Base-by-base conservation (phyloP, 2,888 invertebrate species). In the Sarcophaga caerulescens region DNA sequence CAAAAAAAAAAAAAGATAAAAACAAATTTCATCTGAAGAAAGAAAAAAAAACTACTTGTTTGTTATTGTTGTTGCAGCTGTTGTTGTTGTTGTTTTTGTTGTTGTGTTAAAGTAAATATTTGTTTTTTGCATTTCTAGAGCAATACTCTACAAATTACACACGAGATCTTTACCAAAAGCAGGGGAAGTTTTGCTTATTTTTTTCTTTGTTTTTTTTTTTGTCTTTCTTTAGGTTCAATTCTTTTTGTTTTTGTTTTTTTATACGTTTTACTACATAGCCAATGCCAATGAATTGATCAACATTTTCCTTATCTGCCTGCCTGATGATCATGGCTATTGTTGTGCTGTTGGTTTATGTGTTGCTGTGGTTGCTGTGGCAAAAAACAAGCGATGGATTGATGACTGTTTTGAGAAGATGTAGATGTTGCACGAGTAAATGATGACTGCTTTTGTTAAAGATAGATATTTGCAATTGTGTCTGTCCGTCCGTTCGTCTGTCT, bases 81-180 rank as follows among this genome's bases (percentile, higher is more conserved):
- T 5, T 57, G 57, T 12, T 12, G 5, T 57, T 70, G 35, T 57
- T 60, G n/a, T 57, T 17, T 1, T 17, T 52, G 57, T 14, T 4
- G n/a, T 57, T 70, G 77, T 25, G 66, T 35, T 66, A 82, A 83
- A 83, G 76, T 70, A 83, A 86, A 83, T 86, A 77, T 86, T 86
- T 86, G 80, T 81, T 86, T 86, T 82, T 62, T 80, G 63, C 63
- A 76, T 82, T 84, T 84, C 79, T 84, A 45, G 66, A 78, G 80
- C 80, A 76, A 77, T 77, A 83, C 69, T 84, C 80, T 81, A 77
- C 86, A 86, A 83, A 86, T 86, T 86, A 86, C 83, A 77, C 74
- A 70, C 60, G 35, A 69, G 66, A 73, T 69, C 69, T 75, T 81
- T 83, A 66, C 23, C 45, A 60, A 81, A 45, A 83, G 35, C 35